Base-by-base conservation (phyloP, 2,113 vertebrate genomes). In the Nycticorax nycticorax region DNA sequence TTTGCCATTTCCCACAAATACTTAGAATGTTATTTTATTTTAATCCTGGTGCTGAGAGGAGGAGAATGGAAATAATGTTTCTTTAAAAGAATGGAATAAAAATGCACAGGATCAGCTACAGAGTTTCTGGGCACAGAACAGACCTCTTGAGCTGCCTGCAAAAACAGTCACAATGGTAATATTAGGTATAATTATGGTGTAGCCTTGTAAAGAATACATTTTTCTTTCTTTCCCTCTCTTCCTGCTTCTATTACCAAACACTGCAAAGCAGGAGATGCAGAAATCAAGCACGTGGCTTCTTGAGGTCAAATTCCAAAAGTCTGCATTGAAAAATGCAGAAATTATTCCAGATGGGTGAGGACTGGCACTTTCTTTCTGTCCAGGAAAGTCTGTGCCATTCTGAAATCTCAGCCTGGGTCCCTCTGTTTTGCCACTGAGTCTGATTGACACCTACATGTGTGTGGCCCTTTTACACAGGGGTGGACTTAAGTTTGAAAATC, bases 381-480 rank as follows among this genome's bases (percentile, higher is more conserved):
- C 74, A 85, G 89, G 62, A 74, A 94, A 89, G 63, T 76, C 63
- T 88, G 84, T 95, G 91, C 93, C 94, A 96, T 95, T 95, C 94
- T 95, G 94, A 92, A 97, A 92, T 88, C 95, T 91, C 95, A 95
- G 87, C 74, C 84, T 50, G 95, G 78, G 90, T 92, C 56, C 74
- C 92, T 94, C 89, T 88, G 89, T 85, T 91, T 93, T 96, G 97
- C 91, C 91, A 93, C 95, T 3, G 53, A 69, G 84, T 53, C 96
- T 97, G 97, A 97, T 97, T 97, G 97, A 97, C 97, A 95, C 87
- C 77, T 96, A 94, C 96, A 97, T 97, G 97, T 97, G 96, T 95
- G 96, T 95, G 96, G 94, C 95, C 95, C 85, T 95, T 96, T 94
- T 87, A 93, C 86, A 94, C 87, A 94, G 91, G 64, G 45, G 92